A percentile compares a stretch with the other conserved stretches of the same genome.
These are phyloP conservation scores for Tachuris rubrigastra DNA, from an alignment of 2,113 vertebrate genomes.

Conservation along the genomic window DNA sequence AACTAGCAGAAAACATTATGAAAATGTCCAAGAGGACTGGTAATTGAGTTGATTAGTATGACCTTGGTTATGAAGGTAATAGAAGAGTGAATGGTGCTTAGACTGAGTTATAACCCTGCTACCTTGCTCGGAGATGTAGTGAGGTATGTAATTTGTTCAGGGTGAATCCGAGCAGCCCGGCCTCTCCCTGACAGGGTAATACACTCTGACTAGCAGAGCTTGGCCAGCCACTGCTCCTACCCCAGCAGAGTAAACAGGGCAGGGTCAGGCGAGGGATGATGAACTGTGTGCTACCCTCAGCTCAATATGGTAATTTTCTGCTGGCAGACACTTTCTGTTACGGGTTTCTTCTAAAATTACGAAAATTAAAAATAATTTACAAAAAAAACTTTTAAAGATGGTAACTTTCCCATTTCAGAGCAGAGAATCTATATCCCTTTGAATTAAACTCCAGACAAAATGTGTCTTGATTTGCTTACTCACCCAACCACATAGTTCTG, in stretches of 20 bases:
- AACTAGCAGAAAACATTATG: slow-evolving; percentile 99
- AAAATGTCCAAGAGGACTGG: slow-evolving; percentile 92
- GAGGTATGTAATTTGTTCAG: slow-evolving; percentile 82
- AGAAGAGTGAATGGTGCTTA: slow-evolving; percentile 85
- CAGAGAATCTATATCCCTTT: neutral
- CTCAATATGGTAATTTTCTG: slow-evolving; percentile 8
- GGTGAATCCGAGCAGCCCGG: slow-evolving; percentile 72
- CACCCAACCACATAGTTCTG: neutral
- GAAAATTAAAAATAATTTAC: neutral
- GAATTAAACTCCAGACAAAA: neutral
- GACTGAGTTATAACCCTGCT: slow-evolving; percentile 83
- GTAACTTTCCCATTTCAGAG: neutral
- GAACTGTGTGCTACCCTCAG: neutral
- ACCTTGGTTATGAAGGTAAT: slow-evolving; percentile 95
- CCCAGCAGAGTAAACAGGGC: slow-evolving; percentile 63
- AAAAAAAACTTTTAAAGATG: neutral
- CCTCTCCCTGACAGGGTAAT: slow-evolving; percentile 79
- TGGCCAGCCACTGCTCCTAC: slow-evolving; percentile 58
- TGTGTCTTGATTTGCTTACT: neutral
- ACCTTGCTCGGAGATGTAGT: slow-evolving; percentile 56
- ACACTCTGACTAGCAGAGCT: slow-evolving; percentile 77
- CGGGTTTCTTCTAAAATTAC: neutral
- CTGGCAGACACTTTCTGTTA: neutral
- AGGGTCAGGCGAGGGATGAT: slow-evolving; percentile 61
- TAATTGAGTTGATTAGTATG: slow-evolving; percentile 99